Base-by-base conservation (phyloP, 1,140 invertebrate species). In the Bombus breviceps region DNA sequence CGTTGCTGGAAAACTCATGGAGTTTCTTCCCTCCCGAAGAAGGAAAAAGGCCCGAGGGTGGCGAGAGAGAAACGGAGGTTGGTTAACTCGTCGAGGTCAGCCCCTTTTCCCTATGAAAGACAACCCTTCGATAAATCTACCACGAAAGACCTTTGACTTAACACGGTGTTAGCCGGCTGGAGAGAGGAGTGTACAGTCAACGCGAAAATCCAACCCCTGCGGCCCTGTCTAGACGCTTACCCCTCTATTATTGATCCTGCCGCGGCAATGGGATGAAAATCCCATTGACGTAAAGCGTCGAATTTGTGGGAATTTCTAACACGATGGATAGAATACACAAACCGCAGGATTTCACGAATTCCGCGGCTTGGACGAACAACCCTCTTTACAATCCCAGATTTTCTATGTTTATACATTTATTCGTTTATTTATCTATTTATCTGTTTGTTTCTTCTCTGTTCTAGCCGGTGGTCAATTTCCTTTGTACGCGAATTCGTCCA, bases 231-330 rank as follows among this genome's bases (percentile, higher is more conserved):
- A 91, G 89, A 91, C 89, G 81, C 81, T 87, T 68, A 86, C 77
- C 75, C 89, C 86, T 91, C 82, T 81, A 81, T 90, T 91, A 91
- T 91, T 90, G 89, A 91, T 91, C 89, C 89, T 88, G 84, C 84
- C 83, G 53, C 78, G 59, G 81, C 86, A 82, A 90, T 90, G 89
- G 86, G 86, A 90, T 86, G 90, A 90, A 90, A 89, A 81, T 90
- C 86, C 72, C 83, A 84, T 88, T 91, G 84, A 88, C 86, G 82
- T 82, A 81, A 90, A 88, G 83, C 89, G 83, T 84, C 89, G 76
- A 90, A 88, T 86, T 90, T 78, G 80, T 76, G 66, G 80, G 43
- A 86, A 86, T 89, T 86, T 81, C 76, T 43, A 71, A 76, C 84
- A 41, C 71, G 75, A 28, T 43, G 74, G 74, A 75, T 78, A 28